Evolutionary conservation across 2,113 vertebrate genomes (phyloP).

Genomic region (Dasypus novemcinctus): DNA sequence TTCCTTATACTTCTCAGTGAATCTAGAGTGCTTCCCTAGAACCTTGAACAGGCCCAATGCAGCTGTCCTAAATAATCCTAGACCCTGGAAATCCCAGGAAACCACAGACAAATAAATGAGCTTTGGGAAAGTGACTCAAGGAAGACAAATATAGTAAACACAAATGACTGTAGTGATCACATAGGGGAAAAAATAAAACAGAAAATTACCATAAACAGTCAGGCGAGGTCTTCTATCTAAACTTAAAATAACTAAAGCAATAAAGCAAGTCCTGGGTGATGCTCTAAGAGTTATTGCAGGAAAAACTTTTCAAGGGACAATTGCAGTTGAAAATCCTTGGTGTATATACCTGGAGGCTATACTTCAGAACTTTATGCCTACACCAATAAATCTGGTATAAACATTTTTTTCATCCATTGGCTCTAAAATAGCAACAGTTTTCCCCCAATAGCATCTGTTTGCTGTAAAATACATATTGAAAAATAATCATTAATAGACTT

Average conservation of each 20-base stretch:
- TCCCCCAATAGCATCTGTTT: not conserved
- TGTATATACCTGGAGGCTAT: not conserved
- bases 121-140: not conserved
- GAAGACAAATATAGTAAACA: conserved; percentile 12
- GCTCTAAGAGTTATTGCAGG: not conserved
- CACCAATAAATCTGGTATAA: not conserved
- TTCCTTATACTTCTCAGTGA: not conserved
- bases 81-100: not conserved
- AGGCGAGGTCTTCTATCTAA: not conserved
- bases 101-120: not conserved
- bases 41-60: not conserved
- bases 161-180: not conserved
- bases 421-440: not conserved
- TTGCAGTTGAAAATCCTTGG: not conserved
- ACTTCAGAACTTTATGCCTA: not conserved
- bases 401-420: not conserved
- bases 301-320: not conserved
- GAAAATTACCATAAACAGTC: not conserved
- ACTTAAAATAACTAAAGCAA: conserved; percentile 35
- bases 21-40: not conserved
- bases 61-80: not conserved
- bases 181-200: not conserved
- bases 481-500: not conserved
- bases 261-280: not conserved
- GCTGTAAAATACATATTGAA: not conserved